Conservation (phyloP, 2,113 vertebrate genomes). For the Vidua macroura region DNA sequence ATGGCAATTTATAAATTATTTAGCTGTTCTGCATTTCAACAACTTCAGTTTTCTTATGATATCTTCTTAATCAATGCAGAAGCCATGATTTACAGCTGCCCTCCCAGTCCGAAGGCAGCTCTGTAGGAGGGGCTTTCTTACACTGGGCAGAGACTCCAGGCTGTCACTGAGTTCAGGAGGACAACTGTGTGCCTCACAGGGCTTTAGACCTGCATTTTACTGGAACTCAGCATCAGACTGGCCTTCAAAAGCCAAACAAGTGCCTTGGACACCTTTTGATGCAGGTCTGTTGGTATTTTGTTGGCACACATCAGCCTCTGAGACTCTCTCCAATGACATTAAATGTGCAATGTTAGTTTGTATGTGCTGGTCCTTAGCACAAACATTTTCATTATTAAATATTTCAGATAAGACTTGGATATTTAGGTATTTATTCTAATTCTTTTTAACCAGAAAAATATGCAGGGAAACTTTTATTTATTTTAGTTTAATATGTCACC, state of each 20-base stretch:
- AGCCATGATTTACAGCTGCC: neutral
- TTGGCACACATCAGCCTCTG: neutral
- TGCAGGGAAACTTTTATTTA: neutral
- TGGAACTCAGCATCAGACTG: neutral
- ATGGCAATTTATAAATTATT: neutral
- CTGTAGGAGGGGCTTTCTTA: neutral
- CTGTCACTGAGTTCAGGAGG: neutral
- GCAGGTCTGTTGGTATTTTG: neutral
- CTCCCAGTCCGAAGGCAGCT: neutral
- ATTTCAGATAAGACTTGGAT: neutral
- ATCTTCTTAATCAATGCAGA: neutral
- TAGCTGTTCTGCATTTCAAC: neutral
- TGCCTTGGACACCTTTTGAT: no score
- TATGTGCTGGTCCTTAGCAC: neutral
- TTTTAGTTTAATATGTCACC: neutral
- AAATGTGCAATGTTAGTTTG: neutral
- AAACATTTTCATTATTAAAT: neutral
- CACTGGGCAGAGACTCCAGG: neutral
- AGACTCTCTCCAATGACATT: neutral
- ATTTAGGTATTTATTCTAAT: neutral
- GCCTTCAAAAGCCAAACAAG: neutral
- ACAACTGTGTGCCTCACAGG: fast-evolving
- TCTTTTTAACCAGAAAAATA: neutral
- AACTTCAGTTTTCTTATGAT: neutral
- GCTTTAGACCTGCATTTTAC: neutral